Percentiles rank a stretch among this genome's conserved stretches.
Conservation (phyloP, 2,888 invertebrate species). For the Branchinecta sandiegonensis region DNA sequence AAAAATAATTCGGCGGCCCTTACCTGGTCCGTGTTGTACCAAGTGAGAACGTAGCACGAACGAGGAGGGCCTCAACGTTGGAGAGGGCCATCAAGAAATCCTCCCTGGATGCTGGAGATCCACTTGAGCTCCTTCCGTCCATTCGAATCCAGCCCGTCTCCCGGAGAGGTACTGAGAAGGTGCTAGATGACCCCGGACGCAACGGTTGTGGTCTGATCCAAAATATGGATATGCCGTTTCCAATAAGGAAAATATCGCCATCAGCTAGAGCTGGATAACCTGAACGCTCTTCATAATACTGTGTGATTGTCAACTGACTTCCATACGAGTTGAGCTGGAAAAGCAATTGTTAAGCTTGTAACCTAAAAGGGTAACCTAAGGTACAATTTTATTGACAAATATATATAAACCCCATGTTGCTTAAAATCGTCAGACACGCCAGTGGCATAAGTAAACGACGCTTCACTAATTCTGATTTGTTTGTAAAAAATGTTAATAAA, state of each 20-base stretch:
- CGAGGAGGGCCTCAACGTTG: slow-evolving; percentile 62
- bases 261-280: slow-evolving; percentile 45
- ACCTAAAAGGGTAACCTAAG: too few relatives aligned
- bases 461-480: too few relatives aligned
- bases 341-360: not conserved
- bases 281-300: slow-evolving; percentile 47
- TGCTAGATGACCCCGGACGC: slow-evolving; percentile 42
- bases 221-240: slow-evolving; percentile 52
- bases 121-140: slow-evolving; percentile 34
- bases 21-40: slow-evolving; percentile 20
- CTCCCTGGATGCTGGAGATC: slow-evolving; percentile 50
- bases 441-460: too few relatives aligned
- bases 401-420: too few relatives aligned
- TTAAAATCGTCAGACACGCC: too few relatives aligned
- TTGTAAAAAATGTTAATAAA: too few relatives aligned
- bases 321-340: slow-evolving; percentile 66
- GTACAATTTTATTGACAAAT: too few relatives aligned
- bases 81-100: slow-evolving; percentile 73
- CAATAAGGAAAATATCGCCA: slow-evolving; percentile 64
- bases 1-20: slow-evolving; percentile 18
- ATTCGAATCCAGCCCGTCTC: slow-evolving; percentile 50
- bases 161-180: slow-evolving; percentile 47
- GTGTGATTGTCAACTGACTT: slow-evolving; percentile 57
- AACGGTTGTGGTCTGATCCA: slow-evolving; percentile 52
- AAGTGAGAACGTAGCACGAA: slow-evolving; percentile 52